phyloP scores from a whole-genome alignment of 1,140 invertebrate genomes.

The Atopsyche davidsoni region DNA sequence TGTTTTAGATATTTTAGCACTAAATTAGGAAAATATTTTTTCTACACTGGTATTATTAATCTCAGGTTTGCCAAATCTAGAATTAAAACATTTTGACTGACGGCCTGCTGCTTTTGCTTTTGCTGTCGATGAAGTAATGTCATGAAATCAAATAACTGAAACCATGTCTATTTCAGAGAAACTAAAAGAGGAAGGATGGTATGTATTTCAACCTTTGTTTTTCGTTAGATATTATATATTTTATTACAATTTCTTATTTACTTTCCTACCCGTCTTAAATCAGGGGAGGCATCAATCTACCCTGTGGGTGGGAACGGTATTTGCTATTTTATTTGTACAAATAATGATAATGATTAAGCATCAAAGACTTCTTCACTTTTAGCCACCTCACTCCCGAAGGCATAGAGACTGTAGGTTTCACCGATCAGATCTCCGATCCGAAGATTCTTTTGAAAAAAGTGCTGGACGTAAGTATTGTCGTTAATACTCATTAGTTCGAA shows the following conservation, averaged over 20 bases:
- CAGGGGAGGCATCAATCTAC: constrained; percentile 26
- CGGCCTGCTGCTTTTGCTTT: too few relatives aligned
- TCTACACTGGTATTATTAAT: too few relatives aligned
- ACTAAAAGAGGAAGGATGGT: constrained; percentile 56
- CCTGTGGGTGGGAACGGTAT: constrained; percentile 31
- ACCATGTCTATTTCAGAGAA: constrained; percentile 35
- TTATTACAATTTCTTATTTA: too few relatives aligned
- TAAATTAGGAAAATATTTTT: too few relatives aligned
- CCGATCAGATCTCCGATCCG: constrained; percentile 56
- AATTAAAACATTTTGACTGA: too few relatives aligned
- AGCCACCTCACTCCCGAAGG: constrained; percentile 66
- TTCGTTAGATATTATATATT: too few relatives aligned
- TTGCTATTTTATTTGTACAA: constrained; percentile 31
- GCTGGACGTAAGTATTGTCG: constrained; percentile 61
- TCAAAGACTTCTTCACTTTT: constrained; percentile 34
- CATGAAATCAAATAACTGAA: constrained; percentile 11
- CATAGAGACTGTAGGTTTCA: constrained; percentile 57
- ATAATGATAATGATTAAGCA: constrained; percentile 19
- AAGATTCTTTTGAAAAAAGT: constrained; percentile 60
- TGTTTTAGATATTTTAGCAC: too few relatives aligned
- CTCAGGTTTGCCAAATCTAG: too few relatives aligned
- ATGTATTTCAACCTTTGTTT: constrained; percentile 33
- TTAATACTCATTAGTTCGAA: constrained; percentile 1
- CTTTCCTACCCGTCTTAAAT: too few relatives aligned
- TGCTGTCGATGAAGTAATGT: constrained; percentile 17